Conservation (phyloP, 2,113 vertebrate genomes). For the Gobiocypris rarus region DNA sequence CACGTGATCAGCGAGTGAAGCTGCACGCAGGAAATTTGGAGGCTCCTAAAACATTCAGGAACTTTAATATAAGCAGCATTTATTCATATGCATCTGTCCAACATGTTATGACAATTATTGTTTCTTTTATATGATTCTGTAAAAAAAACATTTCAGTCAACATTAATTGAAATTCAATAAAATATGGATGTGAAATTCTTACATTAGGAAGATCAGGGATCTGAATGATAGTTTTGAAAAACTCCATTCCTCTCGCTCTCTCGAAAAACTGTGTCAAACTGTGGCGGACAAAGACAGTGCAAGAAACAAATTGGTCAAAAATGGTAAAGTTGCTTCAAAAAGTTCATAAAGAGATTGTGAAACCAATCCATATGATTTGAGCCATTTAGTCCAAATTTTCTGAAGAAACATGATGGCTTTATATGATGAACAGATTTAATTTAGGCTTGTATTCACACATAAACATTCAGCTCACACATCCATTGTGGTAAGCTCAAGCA, state of each 20-base stretch:
- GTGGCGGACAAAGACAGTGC: not conserved
- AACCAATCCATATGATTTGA: too few species aligned
- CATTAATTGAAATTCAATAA: not conserved
- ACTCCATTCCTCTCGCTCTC: constrained; percentile 92
- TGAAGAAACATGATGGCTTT: too few species aligned
- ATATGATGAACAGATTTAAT: too few species aligned
- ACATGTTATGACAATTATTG: not conserved
- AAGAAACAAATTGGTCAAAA: too few species aligned
- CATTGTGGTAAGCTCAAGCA: too few species aligned
- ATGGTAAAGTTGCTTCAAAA: too few species aligned
- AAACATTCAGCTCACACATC: too few species aligned
- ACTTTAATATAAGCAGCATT: not conserved
- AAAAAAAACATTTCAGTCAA: not conserved
- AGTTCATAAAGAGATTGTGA: too few species aligned
- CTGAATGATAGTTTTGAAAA: constrained; percentile 91
- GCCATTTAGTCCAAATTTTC: too few species aligned
- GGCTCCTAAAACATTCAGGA: constrained; percentile 76
- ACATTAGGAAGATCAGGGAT: constrained; percentile 94
- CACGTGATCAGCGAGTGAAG: constrained; percentile 88
- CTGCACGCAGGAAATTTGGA: constrained; percentile 94
- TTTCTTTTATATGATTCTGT: not conserved
- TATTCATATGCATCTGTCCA: not conserved
- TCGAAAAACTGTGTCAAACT: constrained; percentile 92
- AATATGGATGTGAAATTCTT: constrained; percentile 56
- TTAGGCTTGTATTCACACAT: too few species aligned